Evolutionary conservation across 2,113 vertebrate species (phyloP), one percentile per base, ranked within the genome.

Genomic region (Poeciliopsis retropinna): DNA sequence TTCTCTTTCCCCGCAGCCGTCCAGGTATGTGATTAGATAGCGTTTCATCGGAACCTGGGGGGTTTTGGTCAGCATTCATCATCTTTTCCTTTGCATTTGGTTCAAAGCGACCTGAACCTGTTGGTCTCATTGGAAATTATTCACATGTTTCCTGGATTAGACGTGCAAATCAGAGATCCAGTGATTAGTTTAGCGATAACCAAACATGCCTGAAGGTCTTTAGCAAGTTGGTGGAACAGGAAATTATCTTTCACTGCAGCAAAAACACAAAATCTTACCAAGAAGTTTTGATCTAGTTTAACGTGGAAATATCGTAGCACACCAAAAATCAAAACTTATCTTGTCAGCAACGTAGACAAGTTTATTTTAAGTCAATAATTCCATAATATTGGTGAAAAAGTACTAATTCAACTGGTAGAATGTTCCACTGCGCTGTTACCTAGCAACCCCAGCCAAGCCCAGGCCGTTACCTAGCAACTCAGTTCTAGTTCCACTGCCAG

Each of bases 171-270:
- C 8, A 31, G 8, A n/a, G 0, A 69, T 73, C 86, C 69, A 87
- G 72, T 73, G 22, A 82, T 88, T 82, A 80, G 51, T 72, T 78
- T 22, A 68, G 65, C 39, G 3, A 30, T 47, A 32, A 37, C 25
- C 60, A 80, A 80, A 78, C 78, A 68, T n/a, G 64, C 84, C 80
- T 5, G 5, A 19, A 47, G 44, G 15, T 19, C 44, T 5, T 19
- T 1, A 0, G 65, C 14, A 22, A 76, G 60, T 66, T 72, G 76
- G 6, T 79, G 69, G 62, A 82, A 62, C 73, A 37, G 73, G 75
- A 71, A 57, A 57, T 15, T 41, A 41, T 15, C 14, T 41, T 15
- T 15, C 39, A 41, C 39, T 3, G 39, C 39, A 14, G 39, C 39
- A 41, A 15, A 41, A 41, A 41, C 39, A 41, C 39, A 14, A 41